Evolutionary conservation across 2,888 invertebrate species (phyloP).

Genomic region (Priapulus caudatus): DNA sequence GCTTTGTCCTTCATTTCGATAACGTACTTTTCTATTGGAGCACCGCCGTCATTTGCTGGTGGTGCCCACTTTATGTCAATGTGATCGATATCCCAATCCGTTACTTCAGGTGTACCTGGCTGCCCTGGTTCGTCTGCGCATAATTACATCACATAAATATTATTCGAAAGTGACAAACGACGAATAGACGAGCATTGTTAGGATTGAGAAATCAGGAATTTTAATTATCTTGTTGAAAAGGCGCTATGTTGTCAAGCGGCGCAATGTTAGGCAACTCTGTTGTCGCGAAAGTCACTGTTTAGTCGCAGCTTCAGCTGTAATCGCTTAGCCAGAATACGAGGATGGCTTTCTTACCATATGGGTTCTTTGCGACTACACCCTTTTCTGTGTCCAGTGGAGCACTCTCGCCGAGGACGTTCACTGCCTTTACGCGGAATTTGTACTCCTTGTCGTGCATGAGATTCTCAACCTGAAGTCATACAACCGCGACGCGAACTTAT

Average conservation of each 20-base stretch:
- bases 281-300: too few species aligned
- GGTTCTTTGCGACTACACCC: slow-evolving; percentile 43
- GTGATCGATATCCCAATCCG: slow-evolving; percentile 13
- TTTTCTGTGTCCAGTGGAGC: slow-evolving; percentile 40
- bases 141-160: too few species aligned
- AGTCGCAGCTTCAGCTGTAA: too few species aligned
- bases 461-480: too few species aligned
- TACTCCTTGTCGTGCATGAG: slow-evolving; percentile 40
- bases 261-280: too few species aligned
- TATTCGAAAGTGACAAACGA: too few species aligned
- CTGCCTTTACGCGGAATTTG: slow-evolving; percentile 44
- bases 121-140: neutral
- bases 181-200: too few species aligned
- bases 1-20: slow-evolving; percentile 36
- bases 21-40: slow-evolving; percentile 33
- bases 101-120: neutral
- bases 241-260: too few species aligned
- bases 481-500: too few species aligned
- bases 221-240: too few species aligned
- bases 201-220: too few species aligned
- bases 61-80: slow-evolving; percentile 19
- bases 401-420: slow-evolving; percentile 48
- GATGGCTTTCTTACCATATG: slow-evolving; percentile 42
- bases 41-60: slow-evolving; percentile 23
- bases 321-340: too few species aligned